Evolutionary conservation across 2,113 vertebrate species (phyloP).

Genomic region (Crotalus helleri): DNA sequence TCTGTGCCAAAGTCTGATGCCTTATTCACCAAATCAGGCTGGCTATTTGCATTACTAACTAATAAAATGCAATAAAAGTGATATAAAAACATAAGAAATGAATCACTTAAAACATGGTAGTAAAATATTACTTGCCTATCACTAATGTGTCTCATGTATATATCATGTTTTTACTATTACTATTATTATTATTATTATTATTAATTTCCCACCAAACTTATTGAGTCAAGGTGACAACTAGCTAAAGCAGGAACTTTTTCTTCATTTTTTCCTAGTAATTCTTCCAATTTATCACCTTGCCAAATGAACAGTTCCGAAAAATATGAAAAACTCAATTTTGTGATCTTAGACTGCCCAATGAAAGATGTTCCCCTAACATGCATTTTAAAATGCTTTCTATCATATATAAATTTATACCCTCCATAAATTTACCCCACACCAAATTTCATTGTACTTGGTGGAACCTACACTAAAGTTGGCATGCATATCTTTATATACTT

Average conservation of each 20-base stretch:
- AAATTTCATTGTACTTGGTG: too few relatives aligned
- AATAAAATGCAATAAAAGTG: neutral
- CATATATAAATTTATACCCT: neutral
- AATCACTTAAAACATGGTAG: too few relatives aligned
- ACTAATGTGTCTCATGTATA: too few relatives aligned
- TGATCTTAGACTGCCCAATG: neutral
- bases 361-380: neutral
- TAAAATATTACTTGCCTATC: neutral
- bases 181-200: too few relatives aligned
- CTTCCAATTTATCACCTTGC: neutral
- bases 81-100: neutral
- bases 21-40: neutral
- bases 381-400: neutral
- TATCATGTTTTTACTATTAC: too few relatives aligned
- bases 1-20: too few relatives aligned
- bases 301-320: neutral
- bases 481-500: neutral
- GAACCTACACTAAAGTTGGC: neutral
- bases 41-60: neutral
- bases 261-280: too few relatives aligned
- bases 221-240: too few relatives aligned
- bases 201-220: too few relatives aligned
- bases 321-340: neutral
- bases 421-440: neutral
- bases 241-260: too few relatives aligned